Base-by-base conservation (phyloP, 1,140 invertebrate genomes). In the Hormaphis cornu region DNA sequence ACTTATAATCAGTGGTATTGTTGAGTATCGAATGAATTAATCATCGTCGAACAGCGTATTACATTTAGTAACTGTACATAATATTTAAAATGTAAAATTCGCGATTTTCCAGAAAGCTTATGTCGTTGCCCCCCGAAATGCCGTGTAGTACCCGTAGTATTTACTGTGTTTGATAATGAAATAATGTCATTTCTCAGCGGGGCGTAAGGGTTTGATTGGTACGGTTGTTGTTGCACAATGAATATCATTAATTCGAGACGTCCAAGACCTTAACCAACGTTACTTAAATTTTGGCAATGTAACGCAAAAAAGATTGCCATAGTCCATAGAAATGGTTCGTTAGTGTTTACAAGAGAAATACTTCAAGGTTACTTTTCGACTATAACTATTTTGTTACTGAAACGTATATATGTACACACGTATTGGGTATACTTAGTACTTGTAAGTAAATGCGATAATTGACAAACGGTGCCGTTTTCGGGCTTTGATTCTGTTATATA, bases 291-390 rank as follows among this genome's bases (percentile, higher is more conserved):
- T 63, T 63, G 44, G 42, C 18, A 30, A 63, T 63, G 48, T 44
- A 63, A 63, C 59, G 44, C 7, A 63, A 28, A 63, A 63, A 46
- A 63, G 44, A 63, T 63, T 63, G 26, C 59, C 59, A 63, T 63
- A 63, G 59, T 63, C 59, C 58, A 61, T 44, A 44, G 40, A 61
- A 61, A 44, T 61, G 24, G 37, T 61, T 61, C 37, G 40, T 61
- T 61, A 61, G 58, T 61, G 58, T 61, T 56, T 37, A 56, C 33
- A 56, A 56, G 53, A 56, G 30, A 56, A 20, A 37, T 8, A 37
- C 22, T 56, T 56, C 33, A 56, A 56, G 58, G 58, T 61, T 24
- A 37, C 33, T 40, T 2, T 20, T 40, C 33, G 26, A 5, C 12
- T 9, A 40, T 58, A 1, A 28, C 16, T 14, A 61, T 44, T 30